Base-by-base conservation (phyloP, 2,888 invertebrate genomes). In the Melinaea marsaeus region DNA sequence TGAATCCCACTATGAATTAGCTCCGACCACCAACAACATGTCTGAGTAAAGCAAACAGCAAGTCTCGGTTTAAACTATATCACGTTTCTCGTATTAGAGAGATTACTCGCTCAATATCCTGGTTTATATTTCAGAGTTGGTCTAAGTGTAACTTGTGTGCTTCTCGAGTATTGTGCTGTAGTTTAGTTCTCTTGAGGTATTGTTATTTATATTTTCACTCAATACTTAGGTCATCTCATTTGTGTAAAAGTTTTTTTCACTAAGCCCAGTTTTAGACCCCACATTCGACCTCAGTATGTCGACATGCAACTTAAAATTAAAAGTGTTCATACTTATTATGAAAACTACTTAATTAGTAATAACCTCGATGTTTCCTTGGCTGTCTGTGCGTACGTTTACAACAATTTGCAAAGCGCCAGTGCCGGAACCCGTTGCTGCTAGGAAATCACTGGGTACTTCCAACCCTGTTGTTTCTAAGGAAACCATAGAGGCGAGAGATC, bases 321-420 rank as follows among this genome's bases (percentile, higher is more conserved):
- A 42, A 42, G 9, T 7, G 9, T 42, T 42, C 42, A 42, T 42
- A 42, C 42, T 2, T 11, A 42, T 42, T 42, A 42, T 42, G 9
- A 42, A 42, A 9, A 5, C 2, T 42, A 37, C 11, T 72, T 76
- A 89, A 71, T 86, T 87, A 4, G 86, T 85, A 69, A 75, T 83
- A 55, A 90, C 85, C 72, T 88, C 87, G 37, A 90, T 88, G 65
- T 89, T 90, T 0, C 90, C 90, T 11, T 81, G 76, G 55, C 85
- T 88, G 68, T 90, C 90, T 0, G 90, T 90, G 42, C 83, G 85
- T 4, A 90, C 81, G 62, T 90, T 90, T 34, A 90, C 75, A 13
- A 90, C 90, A 2, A 90, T 71, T 57, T 90, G 90, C 58, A 90
- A 72, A 2, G 88, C 80, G 0, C 88, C 89, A 0, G 77, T 77